Percentiles rank a stretch among this genome's conserved stretches.
phyloP scores from a whole-genome alignment of 1,140 invertebrate species.

The Penaeus vannamei region DNA sequence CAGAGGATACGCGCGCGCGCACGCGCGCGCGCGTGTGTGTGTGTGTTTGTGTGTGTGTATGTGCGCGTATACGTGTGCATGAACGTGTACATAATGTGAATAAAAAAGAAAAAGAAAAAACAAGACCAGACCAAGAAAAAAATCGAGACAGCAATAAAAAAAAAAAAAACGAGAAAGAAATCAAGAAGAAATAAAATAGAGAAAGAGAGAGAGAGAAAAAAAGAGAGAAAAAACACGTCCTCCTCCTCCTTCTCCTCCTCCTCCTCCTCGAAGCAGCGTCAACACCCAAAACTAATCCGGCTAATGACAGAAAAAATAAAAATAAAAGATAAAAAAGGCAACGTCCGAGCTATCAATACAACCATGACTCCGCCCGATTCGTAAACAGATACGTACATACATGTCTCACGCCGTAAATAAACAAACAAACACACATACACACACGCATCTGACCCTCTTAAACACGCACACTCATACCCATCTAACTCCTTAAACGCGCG shows the following conservation, averaged over 20 bases:
- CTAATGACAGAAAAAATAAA: too few species aligned
- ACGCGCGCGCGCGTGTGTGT: constrained; percentile 25
- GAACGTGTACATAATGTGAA: neutral
- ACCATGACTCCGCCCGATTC: too few species aligned
- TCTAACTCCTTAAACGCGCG: too few species aligned
- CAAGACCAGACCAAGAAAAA: neutral
- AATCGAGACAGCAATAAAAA: neutral
- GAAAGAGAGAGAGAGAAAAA: neutral
- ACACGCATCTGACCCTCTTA: too few species aligned
- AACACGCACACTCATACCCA: too few species aligned
- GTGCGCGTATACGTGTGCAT: constrained; percentile 27
- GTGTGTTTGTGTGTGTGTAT: constrained; percentile 48
- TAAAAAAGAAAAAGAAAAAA: neutral
- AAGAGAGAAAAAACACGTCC: neutral
- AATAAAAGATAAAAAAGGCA: too few species aligned
- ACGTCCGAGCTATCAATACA: too few species aligned
- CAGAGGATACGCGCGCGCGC: constrained; percentile 2
- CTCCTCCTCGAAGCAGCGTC: neutral
- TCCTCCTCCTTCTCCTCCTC: neutral
- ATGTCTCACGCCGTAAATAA: too few species aligned
- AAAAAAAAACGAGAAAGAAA: neutral
- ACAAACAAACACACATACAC: too few species aligned
- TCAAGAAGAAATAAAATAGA: neutral
- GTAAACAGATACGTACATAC: too few species aligned
- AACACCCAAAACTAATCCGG: too few species aligned